Conservation (phyloP, 1,140 invertebrate species). For the Diabrotica virgifera region DNA sequence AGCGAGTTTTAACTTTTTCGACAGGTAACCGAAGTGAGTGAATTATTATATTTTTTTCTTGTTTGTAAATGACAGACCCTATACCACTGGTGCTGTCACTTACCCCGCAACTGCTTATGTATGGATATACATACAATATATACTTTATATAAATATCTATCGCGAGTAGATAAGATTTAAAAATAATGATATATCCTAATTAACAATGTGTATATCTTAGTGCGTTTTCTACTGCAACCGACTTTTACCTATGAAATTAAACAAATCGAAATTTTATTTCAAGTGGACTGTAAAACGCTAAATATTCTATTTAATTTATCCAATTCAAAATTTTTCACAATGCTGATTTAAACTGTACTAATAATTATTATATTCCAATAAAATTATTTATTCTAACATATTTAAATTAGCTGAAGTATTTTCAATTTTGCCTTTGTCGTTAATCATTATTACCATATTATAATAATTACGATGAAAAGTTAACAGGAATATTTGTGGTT, state of each 20-base stretch:
- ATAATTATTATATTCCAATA: not conserved
- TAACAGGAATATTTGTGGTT: too few species aligned
- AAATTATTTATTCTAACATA: too few species aligned
- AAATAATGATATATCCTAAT: slow-evolving; percentile 44
- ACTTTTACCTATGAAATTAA: slow-evolving; percentile 18
- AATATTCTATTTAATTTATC: too few species aligned
- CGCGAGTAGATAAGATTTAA: slow-evolving; percentile 42
- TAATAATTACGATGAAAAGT: too few species aligned
- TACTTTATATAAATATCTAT: slow-evolving; percentile 35
- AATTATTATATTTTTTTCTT: slow-evolving; percentile 20
- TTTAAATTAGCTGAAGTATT: too few species aligned
- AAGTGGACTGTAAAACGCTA: not conserved
- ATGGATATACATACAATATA: slow-evolving; percentile 40
- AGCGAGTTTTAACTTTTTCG: slow-evolving; percentile 4
- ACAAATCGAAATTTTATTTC: not conserved
- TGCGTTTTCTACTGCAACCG: slow-evolving; percentile 40
- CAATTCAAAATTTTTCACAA: too few species aligned
- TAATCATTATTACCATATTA: too few species aligned
- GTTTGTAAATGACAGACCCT: slow-evolving; percentile 29
- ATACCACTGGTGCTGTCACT: slow-evolving; percentile 34
- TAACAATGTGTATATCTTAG: slow-evolving; percentile 39
- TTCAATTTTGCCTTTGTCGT: too few species aligned
- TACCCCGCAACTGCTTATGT: slow-evolving; percentile 37
- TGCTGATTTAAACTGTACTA: not conserved
- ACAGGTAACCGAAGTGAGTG: slow-evolving; percentile 26